A percentile compares a stretch with the other conserved stretches of the same genome.
Evolutionary conservation across 2,888 invertebrate genomes (phyloP).

Genomic region (Molanna angustata): DNA sequence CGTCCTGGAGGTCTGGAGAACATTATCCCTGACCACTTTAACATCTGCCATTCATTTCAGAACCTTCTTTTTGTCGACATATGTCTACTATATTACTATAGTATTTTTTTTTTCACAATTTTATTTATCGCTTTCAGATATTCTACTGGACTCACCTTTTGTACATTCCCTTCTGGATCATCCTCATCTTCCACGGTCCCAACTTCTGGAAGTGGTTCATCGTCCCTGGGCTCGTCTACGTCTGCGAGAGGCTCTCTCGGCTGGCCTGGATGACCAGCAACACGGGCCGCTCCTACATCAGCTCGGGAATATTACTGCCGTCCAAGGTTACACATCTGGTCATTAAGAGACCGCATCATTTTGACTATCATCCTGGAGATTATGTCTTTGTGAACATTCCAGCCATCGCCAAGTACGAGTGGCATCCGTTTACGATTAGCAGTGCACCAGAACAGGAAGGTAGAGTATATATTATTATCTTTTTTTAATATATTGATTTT

Average conservation of each 20-base stretch:
- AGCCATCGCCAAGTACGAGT: conserved; percentile 87
- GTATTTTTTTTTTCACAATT: too few relatives aligned
- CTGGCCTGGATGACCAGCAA: conserved; percentile 43
- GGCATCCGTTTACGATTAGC: conserved; percentile 97
- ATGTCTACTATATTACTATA: too few relatives aligned
- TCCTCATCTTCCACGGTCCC: conserved; percentile 82
- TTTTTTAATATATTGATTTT: not conserved
- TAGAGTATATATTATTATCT: conserved; percentile 37
- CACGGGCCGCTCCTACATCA: conserved; percentile 83
- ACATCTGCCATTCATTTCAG: too few relatives aligned
- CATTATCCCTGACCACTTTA: too few relatives aligned
- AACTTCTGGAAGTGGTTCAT: conserved; percentile 97
- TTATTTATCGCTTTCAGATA: conserved; percentile 51
- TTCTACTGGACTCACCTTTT: conserved; percentile 94
- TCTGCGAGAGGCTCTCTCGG: conserved; percentile 71
- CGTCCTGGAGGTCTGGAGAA: too few relatives aligned
- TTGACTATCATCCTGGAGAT: conserved; percentile 89
- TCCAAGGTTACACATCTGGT: conserved; percentile 90
- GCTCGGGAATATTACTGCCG: conserved; percentile 81
- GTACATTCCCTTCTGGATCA: conserved; percentile 83
- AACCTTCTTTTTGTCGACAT: too few relatives aligned
- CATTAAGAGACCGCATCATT: conserved; percentile 80
- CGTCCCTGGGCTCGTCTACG: conserved; percentile 73
- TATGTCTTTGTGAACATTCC: conserved; percentile 93
- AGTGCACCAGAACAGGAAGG: conserved; percentile 93